Evolutionary conservation across 2,888 invertebrate species (phyloP).

Genomic region (Hydriomena furcata): DNA sequence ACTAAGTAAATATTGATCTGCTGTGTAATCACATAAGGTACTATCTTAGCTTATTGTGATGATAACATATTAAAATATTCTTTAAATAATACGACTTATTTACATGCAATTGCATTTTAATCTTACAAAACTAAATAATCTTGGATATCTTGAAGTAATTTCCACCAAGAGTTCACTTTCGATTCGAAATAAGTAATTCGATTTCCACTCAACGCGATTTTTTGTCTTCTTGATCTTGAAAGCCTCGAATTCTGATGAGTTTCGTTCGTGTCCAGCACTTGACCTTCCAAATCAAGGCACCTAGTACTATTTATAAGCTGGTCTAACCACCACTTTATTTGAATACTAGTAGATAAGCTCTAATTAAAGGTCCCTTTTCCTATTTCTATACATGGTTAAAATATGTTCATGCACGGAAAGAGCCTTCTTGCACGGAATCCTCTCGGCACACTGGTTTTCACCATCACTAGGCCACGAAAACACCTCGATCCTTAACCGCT

Average conservation of each 20-base stretch:
- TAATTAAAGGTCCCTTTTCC: neutral
- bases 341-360: no score
- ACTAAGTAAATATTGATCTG: no score
- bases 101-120: conserved; percentile 4
- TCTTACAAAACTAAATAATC: neutral
- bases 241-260: neutral
- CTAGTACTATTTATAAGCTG: neutral
- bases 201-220: neutral
- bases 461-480: no score
- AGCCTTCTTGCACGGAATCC: neutral
- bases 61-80: conserved; percentile 3
- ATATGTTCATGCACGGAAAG: no score
- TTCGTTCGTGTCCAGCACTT: conserved; percentile 18
- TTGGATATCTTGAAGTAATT: neutral
- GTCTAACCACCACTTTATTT: neutral
- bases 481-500: no score
- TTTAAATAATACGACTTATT: conserved; percentile 23
- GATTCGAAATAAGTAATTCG: conserved; percentile 12
- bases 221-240: neutral
- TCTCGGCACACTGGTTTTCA: neutral
- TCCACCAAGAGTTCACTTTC: conserved; percentile 1
- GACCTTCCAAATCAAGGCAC: conserved; percentile 31
- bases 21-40: neutral
- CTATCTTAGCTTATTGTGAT: conserved; percentile 12
- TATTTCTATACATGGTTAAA: neutral